Percentiles rank a stretch among this genome's conserved stretches.
phyloP scores from a whole-genome alignment of 2,113 vertebrate genomes.

The Synodontis membranacea region DNA sequence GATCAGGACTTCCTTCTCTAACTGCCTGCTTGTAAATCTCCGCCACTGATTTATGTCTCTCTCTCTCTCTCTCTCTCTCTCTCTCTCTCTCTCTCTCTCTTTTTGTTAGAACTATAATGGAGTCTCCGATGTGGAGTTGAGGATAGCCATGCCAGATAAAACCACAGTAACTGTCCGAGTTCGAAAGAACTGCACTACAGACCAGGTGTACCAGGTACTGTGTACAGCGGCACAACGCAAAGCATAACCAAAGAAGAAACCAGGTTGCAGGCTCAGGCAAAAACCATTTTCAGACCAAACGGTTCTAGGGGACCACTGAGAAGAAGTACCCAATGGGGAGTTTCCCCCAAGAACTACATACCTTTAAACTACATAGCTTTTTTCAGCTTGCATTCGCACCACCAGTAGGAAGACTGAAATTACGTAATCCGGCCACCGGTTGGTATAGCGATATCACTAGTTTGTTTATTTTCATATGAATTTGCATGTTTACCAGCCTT shows the following conservation, averaged over 20 bases:
- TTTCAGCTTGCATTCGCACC: no score
- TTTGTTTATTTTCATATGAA: no score
- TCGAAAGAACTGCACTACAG: conserved; percentile 96
- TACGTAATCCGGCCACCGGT: no score
- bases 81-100: background rate
- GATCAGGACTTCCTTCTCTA: background rate
- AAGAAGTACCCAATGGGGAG: no score
- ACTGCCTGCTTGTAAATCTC: background rate
- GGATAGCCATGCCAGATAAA: conserved; percentile 89
- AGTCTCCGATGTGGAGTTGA: conserved; percentile 84
- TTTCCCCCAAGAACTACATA: no score
- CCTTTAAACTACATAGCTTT: no score
- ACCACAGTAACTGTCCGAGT: conserved; percentile 87
- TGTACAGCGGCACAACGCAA: background rate
- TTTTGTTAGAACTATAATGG: conserved; percentile 45
- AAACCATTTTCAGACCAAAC: no score
- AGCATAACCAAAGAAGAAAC: background rate
- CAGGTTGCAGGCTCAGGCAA: background rate
- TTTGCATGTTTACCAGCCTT: no score
- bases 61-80: background rate
- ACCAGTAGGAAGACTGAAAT: no score
- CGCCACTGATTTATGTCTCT: background rate
- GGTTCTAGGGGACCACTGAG: no score
- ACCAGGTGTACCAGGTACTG: conserved; percentile 96
- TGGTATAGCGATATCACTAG: no score